Conservation (phyloP, 2,113 vertebrate species). For the Cephalopterus ornatus region DNA sequence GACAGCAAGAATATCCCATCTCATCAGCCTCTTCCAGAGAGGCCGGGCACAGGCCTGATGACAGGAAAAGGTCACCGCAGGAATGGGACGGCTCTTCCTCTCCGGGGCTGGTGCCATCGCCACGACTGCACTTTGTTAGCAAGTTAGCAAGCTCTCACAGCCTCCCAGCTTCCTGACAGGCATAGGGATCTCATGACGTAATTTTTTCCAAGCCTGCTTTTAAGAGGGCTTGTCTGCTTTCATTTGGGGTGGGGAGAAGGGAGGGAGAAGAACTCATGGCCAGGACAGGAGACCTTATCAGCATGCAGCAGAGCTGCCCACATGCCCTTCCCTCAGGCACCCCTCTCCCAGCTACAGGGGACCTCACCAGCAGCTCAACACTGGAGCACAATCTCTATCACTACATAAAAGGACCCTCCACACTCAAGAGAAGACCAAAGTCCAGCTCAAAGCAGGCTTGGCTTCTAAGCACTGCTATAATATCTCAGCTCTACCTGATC, state of each 20-base stretch:
- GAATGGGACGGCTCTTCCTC: background rate
- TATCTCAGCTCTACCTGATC: background rate
- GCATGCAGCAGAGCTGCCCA: background rate
- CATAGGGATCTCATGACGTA: constrained; percentile 45
- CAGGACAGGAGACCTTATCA: background rate
- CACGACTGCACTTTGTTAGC: background rate
- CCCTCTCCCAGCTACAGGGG: background rate
- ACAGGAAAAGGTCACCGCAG: background rate
- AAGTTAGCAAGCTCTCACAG: background rate
- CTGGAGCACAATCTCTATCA: background rate
- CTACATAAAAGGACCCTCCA: background rate
- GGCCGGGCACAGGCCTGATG: background rate
- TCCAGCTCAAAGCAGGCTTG: background rate
- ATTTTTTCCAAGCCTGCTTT: constrained; percentile 23
- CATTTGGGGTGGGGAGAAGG: background rate
- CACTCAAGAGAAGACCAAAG: background rate
- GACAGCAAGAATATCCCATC: background rate
- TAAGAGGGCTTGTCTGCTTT: constrained; percentile 7
- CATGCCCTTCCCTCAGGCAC: background rate
- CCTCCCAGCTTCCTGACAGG: constrained; percentile 7
- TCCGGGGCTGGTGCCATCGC: background rate
- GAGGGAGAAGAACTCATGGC: background rate
- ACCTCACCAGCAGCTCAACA: background rate
- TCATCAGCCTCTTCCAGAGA: background rate
- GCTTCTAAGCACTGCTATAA: background rate